Conservation (phyloP, 2,113 vertebrate species). For the Ceyx melanurus region DNA sequence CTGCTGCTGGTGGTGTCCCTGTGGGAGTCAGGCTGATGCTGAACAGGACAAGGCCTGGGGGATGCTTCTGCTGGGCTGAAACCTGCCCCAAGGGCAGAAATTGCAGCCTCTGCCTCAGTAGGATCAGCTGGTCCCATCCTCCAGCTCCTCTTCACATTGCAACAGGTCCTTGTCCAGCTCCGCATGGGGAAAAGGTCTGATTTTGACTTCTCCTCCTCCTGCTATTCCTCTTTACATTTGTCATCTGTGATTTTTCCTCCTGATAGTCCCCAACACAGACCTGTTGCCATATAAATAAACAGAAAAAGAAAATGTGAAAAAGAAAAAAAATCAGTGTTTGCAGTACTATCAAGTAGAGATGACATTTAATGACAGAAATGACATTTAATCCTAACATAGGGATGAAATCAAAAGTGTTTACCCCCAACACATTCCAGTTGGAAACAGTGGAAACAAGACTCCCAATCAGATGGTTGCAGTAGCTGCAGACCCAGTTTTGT, state of each 20-base stretch:
- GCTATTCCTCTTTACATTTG: neutral
- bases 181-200: neutral
- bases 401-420: neutral
- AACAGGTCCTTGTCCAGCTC: neutral
- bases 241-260: neutral
- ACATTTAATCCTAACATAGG: neutral
- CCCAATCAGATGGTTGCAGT: neutral
- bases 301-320: neutral
- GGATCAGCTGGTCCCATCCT: neutral
- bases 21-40: neutral
- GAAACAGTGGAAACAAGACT: neutral
- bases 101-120: neutral
- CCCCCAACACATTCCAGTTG: rapidly evolving
- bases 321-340: neutral
- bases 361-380: neutral
- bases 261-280: neutral
- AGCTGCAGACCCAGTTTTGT: neutral
- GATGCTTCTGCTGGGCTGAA: neutral
- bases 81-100: neutral
- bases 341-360: neutral
- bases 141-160: neutral
- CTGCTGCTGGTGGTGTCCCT: neutral
- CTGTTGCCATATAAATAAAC: neutral
- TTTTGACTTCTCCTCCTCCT: neutral
- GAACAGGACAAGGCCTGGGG: neutral